Evolutionary conservation across 2,113 vertebrate genomes (phyloP).

Genomic region (Varanus komodoensis): DNA sequence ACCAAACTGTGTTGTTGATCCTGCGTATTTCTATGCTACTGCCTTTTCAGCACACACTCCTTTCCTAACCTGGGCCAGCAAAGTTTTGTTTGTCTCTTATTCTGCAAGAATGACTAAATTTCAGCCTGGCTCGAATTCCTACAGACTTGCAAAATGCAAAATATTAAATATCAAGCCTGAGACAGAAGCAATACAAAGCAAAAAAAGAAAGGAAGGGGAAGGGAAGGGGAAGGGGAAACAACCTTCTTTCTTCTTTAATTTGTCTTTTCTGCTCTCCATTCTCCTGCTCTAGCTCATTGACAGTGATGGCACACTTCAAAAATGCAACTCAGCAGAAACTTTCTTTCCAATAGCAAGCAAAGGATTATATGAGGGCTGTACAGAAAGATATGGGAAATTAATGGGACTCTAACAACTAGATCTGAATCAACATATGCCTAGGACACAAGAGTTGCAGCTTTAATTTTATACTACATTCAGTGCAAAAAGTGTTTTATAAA

Average conservation of each 20-base stretch:
- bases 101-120: constrained; percentile 58
- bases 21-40: constrained; percentile 8
- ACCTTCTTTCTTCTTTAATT: constrained; percentile 16
- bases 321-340: constrained; percentile 20
- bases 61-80: constrained; percentile 21
- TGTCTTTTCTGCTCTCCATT: background rate
- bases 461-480: constrained; percentile 14
- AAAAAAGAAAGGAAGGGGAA: constrained; percentile 19
- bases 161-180: background rate
- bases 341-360: background rate
- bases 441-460: background rate
- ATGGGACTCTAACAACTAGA: background rate
- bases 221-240: too few species aligned
- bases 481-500: background rate
- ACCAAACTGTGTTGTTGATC: constrained; percentile 43
- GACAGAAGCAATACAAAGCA: constrained; percentile 15
- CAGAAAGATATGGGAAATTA: constrained; percentile 23
- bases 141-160: constrained; percentile 58
- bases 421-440: constrained; percentile 26
- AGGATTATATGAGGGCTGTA: constrained; percentile 26
- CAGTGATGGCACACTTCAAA: constrained; percentile 21
- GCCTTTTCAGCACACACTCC: background rate
- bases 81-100: constrained; percentile 49
- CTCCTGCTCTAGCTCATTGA: background rate
- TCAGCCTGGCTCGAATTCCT: constrained; percentile 50